Base-by-base conservation (phyloP, 64 coral and sea anemone genomes). In the Astreopora myriophthalma region DNA sequence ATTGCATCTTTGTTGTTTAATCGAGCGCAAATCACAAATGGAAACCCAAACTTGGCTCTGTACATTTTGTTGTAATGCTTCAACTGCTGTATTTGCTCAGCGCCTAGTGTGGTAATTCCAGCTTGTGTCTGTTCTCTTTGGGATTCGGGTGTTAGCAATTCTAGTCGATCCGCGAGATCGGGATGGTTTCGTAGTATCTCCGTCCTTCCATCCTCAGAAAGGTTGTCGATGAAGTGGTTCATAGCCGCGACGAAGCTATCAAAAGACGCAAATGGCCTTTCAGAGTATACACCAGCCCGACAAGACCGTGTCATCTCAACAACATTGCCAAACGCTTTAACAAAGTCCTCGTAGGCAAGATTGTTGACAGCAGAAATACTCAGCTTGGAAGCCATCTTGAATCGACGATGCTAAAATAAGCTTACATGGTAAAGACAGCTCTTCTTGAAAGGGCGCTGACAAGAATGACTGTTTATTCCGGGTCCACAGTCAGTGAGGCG, bases 21-120 rank as follows among this genome's bases (percentile, higher is more conserved):
- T 39, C 93, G 87, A 42, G 93, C 93, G 64, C 93, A 94, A 30
- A 94, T 94, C 2, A 94, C 93, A 27, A 94, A 94, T 8, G 93
- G 93, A 73, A 94, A 94, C 27, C 87, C 93, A 90, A 94, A 90
- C 73, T 90, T 94, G 17, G 58, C 76, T 20, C 72, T 88, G 72
- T 94, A 94, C 22, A 37, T 16, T 25, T 29, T 38, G 29, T 94
- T 94, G 17, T 46, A 90, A 16, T 80, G 60, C 27, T 90, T 82
- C 39, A 94, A 14, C 9, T 68, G 58, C 6, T 75, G 33, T 20
- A 73, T 74, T 85, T 94, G 87, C 17, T 61, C 87, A 20, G 8
- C 1, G 13, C 44, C 85, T 1, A 94, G 69, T 33, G 60, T 94
- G 9, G 74, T 75, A 8, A 94, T 62, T 6, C 93, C 93, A 32